Evolutionary conservation across 2,797 vertebrate genomes (phyloP).

Genomic region (Pagetopsis macropterus): DNA sequence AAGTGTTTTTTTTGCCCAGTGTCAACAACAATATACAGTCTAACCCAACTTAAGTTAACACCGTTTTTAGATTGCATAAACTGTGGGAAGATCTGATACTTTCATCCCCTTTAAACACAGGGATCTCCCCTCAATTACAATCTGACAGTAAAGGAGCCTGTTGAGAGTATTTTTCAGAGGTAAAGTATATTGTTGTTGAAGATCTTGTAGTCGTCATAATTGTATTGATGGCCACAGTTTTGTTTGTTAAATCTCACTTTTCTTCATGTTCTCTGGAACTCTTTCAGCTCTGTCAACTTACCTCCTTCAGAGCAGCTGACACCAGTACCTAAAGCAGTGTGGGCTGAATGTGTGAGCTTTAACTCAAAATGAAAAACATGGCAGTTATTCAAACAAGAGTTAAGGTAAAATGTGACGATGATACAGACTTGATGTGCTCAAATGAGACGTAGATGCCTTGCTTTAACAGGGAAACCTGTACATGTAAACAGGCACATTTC

Average conservation of each 20-base stretch:
- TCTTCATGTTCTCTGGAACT: conserved; percentile 15
- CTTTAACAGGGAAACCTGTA: neutral
- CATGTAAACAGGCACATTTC: neutral
- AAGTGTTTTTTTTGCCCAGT: too few species aligned
- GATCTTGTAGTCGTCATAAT: neutral
- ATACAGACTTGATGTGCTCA: neutral
- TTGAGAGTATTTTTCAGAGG: neutral
- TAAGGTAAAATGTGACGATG: conserved; percentile 10
- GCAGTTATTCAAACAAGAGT: conserved; percentile 25
- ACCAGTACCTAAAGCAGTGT: conserved; percentile 41
- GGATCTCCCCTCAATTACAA: neutral
- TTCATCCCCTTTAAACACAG: neutral
- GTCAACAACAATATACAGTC: too few species aligned
- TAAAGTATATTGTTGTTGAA: neutral
- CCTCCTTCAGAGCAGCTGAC: conserved; percentile 52
- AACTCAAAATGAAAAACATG: conserved; percentile 30
- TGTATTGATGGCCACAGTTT: neutral
- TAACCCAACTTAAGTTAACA: neutral
- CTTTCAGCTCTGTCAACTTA: conserved; percentile 22
- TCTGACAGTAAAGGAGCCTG: neutral
- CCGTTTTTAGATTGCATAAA: neutral
- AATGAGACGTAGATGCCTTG: neutral
- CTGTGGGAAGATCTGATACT: neutral
- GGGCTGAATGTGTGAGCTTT: conserved; percentile 54
- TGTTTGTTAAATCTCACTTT: conserved; percentile 7